phyloP scores from a whole-genome alignment of 2,797 vertebrate species.

The Telmatherina bonti region DNA sequence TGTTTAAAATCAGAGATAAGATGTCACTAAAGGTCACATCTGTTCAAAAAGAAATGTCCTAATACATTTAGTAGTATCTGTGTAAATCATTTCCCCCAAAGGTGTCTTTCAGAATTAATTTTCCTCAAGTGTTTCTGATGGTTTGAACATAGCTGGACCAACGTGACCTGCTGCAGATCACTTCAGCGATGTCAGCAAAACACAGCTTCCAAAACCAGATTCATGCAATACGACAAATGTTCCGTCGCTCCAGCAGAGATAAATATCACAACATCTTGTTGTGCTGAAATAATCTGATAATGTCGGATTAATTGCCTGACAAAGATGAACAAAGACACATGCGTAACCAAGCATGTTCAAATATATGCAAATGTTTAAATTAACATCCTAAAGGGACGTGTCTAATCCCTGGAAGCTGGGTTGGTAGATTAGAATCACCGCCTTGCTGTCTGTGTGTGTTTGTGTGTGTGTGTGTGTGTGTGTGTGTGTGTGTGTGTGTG shows the following conservation, averaged over 20 bases:
- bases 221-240: neutral
- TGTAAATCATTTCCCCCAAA: neutral
- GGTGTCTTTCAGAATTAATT: neutral
- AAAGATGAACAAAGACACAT: constrained; percentile 39
- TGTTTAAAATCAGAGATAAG: no score
- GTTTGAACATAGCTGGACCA: neutral
- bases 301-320: constrained; percentile 26
- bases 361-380: constrained; percentile 39
- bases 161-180: neutral
- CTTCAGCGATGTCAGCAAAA: neutral
- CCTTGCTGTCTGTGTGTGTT: constrained; percentile 14
- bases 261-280: constrained; percentile 12
- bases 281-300: constrained; percentile 12
- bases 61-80: neutral
- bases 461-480: constrained; percentile 34
- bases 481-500: constrained; percentile 25
- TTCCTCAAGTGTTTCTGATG: neutral
- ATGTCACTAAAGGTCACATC: no score
- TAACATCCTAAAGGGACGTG: constrained; percentile 19
- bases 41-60: no score
- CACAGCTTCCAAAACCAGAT: neutral
- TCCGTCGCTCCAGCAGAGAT: constrained; percentile 9
- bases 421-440: constrained; percentile 43
- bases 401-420: constrained; percentile 46
- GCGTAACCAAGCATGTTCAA: constrained; percentile 26